Evolutionary conservation across 2,113 vertebrate species (phyloP).

Genomic region (Pristiophorus japonicus): DNA sequence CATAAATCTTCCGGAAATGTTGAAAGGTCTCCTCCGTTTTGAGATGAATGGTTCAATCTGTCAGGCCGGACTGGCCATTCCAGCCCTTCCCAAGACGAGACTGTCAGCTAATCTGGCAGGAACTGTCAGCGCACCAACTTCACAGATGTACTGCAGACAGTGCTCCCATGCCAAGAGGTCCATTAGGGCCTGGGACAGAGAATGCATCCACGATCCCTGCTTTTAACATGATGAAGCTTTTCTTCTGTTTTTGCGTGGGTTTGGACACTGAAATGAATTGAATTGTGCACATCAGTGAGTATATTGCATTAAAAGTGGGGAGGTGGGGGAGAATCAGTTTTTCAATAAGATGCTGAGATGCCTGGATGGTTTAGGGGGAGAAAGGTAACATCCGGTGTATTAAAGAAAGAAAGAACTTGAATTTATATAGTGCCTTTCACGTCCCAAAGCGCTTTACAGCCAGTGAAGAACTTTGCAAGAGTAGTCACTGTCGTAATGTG

Average conservation of each 20-base stretch:
- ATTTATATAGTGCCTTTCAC: neutral
- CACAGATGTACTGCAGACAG: neutral
- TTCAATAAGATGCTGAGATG: neutral
- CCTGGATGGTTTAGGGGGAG: neutral
- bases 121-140: neutral
- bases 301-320: neutral
- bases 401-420: neutral
- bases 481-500: neutral
- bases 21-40: neutral
- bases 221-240: neutral
- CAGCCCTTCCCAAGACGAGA: neutral
- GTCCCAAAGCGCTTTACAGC: neutral
- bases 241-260: neutral
- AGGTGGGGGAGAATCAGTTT: neutral
- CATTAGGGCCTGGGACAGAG: neutral
- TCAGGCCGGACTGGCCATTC: neutral
- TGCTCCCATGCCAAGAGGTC: neutral
- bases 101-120: neutral
- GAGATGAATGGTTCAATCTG: neutral
- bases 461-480: neutral
- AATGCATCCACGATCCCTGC: neutral
- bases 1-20: neutral
- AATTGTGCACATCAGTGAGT: neutral
- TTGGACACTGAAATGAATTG: neutral
- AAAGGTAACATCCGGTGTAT: neutral